Evolutionary conservation across 2,888 invertebrate genomes (phyloP).

Genomic region (Hybos culiciformis): DNA sequence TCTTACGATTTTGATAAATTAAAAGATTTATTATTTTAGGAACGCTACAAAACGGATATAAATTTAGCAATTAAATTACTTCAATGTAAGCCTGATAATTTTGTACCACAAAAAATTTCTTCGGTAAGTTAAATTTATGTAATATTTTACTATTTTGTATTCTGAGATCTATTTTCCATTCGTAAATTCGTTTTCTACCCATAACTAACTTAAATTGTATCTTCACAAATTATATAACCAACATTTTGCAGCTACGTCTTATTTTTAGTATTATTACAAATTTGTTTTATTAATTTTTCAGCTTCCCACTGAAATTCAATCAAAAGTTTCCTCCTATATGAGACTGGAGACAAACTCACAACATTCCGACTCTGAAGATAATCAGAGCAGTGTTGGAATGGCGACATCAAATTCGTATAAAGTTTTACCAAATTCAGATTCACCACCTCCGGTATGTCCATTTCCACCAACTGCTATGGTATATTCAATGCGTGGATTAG

Average conservation of each 20-base stretch:
- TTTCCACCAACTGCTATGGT: slow-evolving; percentile 81
- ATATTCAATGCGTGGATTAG: slow-evolving; percentile 42
- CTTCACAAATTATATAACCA: no score
- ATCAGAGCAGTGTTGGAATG: slow-evolving; percentile 33
- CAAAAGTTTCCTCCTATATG: slow-evolving; percentile 66
- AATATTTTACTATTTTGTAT: neutral
- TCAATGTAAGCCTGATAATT: slow-evolving; percentile 90
- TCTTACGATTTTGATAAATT: no score
- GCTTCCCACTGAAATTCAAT: slow-evolving; percentile 84
- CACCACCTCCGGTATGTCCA: slow-evolving; percentile 37
- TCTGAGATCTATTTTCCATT: no score
- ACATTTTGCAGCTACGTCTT: no score
- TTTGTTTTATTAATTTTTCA: slow-evolving; percentile 34
- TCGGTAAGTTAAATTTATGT: slow-evolving; percentile 47
- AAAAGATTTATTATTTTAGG: no score
- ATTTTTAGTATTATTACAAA: no score
- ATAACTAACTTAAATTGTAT: slow-evolving; percentile 1
- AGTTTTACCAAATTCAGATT: slow-evolving; percentile 36
- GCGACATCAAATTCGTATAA: slow-evolving; percentile 34
- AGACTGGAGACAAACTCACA: slow-evolving; percentile 34
- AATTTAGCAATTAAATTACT: slow-evolving; percentile 84
- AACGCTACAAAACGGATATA: slow-evolving; percentile 86
- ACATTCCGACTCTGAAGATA: slow-evolving; percentile 36
- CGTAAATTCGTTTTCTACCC: neutral
- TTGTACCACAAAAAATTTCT: slow-evolving; percentile 81